Evolutionary conservation across 2,113 vertebrate species (phyloP).

Genomic region (Progne subis): DNA sequence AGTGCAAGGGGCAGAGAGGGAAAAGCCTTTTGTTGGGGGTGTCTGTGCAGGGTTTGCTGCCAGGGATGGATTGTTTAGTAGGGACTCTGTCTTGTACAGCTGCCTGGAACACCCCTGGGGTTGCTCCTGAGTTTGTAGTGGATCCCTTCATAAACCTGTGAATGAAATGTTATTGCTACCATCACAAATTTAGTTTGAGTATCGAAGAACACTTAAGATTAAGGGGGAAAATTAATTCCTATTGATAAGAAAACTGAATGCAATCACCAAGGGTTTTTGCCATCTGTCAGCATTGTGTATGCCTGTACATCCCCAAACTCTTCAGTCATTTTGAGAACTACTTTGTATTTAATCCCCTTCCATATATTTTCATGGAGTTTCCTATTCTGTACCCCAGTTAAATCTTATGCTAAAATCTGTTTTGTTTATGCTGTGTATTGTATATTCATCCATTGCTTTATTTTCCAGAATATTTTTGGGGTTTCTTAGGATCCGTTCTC

Average conservation of each 20-base stretch:
- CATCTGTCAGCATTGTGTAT: not conserved
- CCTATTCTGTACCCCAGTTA: not conserved
- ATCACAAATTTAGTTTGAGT: not conserved
- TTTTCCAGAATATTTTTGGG: not conserved
- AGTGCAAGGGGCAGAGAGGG: not conserved
- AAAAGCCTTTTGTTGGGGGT: not conserved
- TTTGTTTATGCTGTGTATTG: not conserved
- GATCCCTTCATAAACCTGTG: not conserved
- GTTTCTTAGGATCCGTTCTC: not conserved
- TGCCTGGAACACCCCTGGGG: not conserved
- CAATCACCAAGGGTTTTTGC: not conserved
- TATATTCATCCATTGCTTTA: not conserved
- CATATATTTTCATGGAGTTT: not conserved
- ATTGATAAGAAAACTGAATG: not conserved
- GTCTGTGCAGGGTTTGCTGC: not conserved
- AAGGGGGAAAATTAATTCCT: not conserved
- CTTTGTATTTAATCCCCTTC: not conserved
- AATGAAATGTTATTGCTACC: not conserved
- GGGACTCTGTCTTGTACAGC: not conserved
- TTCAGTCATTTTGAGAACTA: not conserved
- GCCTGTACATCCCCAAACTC: accelerated
- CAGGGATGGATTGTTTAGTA: not conserved
- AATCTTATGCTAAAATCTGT: not conserved
- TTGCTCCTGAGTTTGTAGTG: not conserved
- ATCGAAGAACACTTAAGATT: not conserved